phyloP scores from a whole-genome alignment of 2,888 invertebrate species.

The Phaedon cochleariae region DNA sequence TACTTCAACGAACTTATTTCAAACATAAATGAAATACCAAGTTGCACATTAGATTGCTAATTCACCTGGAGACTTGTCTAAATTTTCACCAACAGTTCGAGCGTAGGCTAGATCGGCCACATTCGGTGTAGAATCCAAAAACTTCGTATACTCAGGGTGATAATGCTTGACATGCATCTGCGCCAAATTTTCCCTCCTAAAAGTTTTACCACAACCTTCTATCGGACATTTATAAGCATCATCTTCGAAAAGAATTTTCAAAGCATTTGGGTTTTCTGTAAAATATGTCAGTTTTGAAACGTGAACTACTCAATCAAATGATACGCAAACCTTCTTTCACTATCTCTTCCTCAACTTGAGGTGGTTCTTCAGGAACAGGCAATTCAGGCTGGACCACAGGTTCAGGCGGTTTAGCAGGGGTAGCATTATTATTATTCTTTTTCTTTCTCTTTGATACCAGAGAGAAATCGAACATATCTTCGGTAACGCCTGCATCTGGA shows the following conservation, averaged over 20 bases:
- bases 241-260: conserved; percentile 68
- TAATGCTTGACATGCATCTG: conserved; percentile 96
- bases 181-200: conserved; percentile 88
- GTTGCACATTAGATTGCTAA: too few species aligned
- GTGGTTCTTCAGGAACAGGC: conserved; percentile 17
- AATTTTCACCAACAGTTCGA: conserved; percentile 72
- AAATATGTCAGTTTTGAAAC: conserved; percentile 47
- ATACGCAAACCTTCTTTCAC: conserved; percentile 44
- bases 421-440: conserved; percentile 2
- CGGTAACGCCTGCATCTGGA: conserved; percentile 50
- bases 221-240: conserved; percentile 77
- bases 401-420: conserved; percentile 16
- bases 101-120: conserved; percentile 87
- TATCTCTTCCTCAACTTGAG: conserved; percentile 9
- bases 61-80: conserved; percentile 58
- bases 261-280: conserved; percentile 46
- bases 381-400: conserved; percentile 1
- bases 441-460: conserved; percentile 34
- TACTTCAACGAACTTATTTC: too few species aligned
- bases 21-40: too few species aligned
- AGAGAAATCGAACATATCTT: conserved; percentile 64
- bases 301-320: conserved; percentile 36
- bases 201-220: conserved; percentile 86
- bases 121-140: conserved; percentile 83
- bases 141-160: conserved; percentile 81